Percentiles rank a stretch among this genome's conserved stretches.
phyloP scores from a whole-genome alignment of 2,888 invertebrate species.

The Lasioglossum figueresi region DNA sequence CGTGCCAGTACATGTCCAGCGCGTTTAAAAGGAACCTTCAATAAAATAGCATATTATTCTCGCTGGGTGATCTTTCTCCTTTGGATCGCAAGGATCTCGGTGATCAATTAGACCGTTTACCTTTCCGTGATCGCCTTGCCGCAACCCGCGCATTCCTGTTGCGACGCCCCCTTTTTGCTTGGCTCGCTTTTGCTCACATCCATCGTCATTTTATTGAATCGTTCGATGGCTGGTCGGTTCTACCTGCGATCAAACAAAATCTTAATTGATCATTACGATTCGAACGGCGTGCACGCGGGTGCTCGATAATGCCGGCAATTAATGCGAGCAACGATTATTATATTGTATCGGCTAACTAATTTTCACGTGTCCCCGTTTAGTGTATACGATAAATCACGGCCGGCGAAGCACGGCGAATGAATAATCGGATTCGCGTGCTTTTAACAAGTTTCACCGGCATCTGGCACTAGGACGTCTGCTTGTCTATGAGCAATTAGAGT shows the following conservation, averaged over 20 bases:
- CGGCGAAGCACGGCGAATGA: conserved; percentile 55
- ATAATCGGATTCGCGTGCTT: conserved; percentile 71
- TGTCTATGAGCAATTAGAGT: conserved; percentile 84
- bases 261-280: conserved; percentile 22
- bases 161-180: conserved; percentile 81
- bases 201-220: conserved; percentile 79
- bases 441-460: conserved; percentile 83
- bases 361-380: conserved; percentile 36
- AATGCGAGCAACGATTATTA: conserved; percentile 34
- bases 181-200: conserved; percentile 82
- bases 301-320: conserved; percentile 23
- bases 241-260: conserved; percentile 47
- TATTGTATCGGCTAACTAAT: conserved; percentile 35
- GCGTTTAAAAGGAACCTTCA: conserved; percentile 89
- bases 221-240: background rate
- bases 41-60: conserved; percentile 2
- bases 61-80: background rate
- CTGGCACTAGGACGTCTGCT: conserved; percentile 81
- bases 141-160: conserved; percentile 92
- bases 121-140: conserved; percentile 93
- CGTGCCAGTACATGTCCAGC: conserved; percentile 96
- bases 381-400: conserved; percentile 37
- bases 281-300: background rate
- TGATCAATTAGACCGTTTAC: conserved; percentile 80
- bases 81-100: background rate